Conservation (phyloP, 1,140 invertebrate genomes). For the Aphelinus atriplicis region DNA sequence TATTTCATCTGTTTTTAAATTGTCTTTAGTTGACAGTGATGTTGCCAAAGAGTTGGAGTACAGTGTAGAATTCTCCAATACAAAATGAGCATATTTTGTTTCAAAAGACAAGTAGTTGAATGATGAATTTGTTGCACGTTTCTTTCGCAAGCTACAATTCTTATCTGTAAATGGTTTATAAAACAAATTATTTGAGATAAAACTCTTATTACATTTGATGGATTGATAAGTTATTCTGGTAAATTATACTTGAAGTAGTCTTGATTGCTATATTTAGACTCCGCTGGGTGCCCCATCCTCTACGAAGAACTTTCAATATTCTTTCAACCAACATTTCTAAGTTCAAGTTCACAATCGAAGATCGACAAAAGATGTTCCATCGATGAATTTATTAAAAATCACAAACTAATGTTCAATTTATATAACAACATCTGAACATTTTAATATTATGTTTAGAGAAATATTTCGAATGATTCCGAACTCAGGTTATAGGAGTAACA, state of each 20-base stretch:
- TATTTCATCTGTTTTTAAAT: constrained; percentile 23
- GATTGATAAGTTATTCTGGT: neutral
- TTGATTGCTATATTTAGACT: constrained; percentile 9
- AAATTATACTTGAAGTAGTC: neutral
- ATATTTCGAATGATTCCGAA: too few species aligned
- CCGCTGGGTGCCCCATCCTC: neutral
- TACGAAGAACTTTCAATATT: neutral
- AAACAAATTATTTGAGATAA: neutral
- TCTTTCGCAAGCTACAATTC: neutral
- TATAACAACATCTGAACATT: too few species aligned
- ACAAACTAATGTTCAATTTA: too few species aligned
- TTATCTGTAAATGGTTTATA: neutral
- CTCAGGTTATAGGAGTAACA: too few species aligned
- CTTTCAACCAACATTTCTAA: constrained; percentile 3
- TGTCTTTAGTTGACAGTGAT: neutral
- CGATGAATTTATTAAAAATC: too few species aligned
- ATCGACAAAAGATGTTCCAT: too few species aligned
- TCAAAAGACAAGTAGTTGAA: constrained; percentile 7
- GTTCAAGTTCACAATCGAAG: too few species aligned
- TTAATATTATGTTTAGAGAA: too few species aligned
- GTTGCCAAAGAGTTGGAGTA: constrained; percentile 16
- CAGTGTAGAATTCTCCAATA: constrained; percentile 25
- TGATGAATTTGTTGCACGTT: too few species aligned
- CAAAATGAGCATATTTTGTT: constrained; percentile 20
- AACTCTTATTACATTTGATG: neutral